A percentile compares a stretch with the other conserved stretches of the same genome.
These are phyloP conservation scores for Psammodynastes pulverulentus DNA, from an alignment of 2,113 vertebrate species.

Conservation along the genomic window DNA sequence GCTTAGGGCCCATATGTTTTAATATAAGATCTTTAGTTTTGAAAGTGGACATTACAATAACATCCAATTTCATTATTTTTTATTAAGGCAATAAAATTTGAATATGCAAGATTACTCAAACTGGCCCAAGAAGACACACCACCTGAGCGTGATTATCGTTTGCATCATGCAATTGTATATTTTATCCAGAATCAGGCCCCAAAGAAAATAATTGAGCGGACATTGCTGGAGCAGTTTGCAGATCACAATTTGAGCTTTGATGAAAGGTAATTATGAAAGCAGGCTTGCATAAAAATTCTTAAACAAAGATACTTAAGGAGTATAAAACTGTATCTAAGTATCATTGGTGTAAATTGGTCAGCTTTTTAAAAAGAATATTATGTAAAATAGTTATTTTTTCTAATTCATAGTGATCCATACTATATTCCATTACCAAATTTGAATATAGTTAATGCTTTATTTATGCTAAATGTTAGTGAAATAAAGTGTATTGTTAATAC, in stretches of 20 bases:
- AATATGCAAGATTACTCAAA: slow-evolving; percentile 87
- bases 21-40: background rate
- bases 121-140: slow-evolving; percentile 90
- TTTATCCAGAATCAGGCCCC: slow-evolving; percentile 95
- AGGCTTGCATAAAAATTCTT: background rate
- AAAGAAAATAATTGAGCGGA: slow-evolving; percentile 95
- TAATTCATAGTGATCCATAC: background rate
- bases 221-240: slow-evolving; percentile 90
- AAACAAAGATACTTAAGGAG: background rate
- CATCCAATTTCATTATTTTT: background rate
- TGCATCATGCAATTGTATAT: slow-evolving; percentile 91
- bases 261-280: slow-evolving; percentile 78
- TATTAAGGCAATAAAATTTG: slow-evolving; percentile 89
- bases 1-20: background rate
- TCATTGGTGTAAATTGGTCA: background rate
- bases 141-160: slow-evolving; percentile 88
- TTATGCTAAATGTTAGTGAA: background rate
- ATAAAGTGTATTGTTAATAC: background rate
- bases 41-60: background rate
- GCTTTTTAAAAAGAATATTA: background rate
- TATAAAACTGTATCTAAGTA: background rate
- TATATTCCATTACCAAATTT: background rate
- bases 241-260: slow-evolving; percentile 94
- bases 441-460: background rate
- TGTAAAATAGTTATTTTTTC: background rate